Conservation (phyloP, 1,140 invertebrate genomes). For the Ridgeia piscesae region DNA sequence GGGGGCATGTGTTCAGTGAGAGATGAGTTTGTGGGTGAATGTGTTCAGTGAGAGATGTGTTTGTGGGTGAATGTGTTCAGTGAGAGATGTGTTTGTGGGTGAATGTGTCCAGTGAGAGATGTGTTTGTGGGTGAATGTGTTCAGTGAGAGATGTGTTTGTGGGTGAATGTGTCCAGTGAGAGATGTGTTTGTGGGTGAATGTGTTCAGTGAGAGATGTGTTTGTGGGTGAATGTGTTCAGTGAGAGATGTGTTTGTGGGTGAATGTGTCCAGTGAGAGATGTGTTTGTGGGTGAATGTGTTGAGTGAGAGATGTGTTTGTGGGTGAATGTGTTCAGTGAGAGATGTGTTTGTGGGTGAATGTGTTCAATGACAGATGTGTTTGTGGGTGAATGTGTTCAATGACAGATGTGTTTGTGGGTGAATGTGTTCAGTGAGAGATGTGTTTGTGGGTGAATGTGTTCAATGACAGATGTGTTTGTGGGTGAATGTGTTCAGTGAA, state of each 20-base stretch:
- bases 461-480: slow-evolving; percentile 73
- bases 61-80: too few relatives aligned
- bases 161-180: neutral
- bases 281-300: too few relatives aligned
- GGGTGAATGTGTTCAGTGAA: slow-evolving; percentile 91
- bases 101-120: too few relatives aligned
- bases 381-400: slow-evolving; percentile 83
- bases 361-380: slow-evolving; percentile 82
- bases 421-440: slow-evolving; percentile 92
- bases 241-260: too few relatives aligned
- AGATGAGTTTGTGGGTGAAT: neutral
- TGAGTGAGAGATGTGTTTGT: too few relatives aligned
- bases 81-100: too few relatives aligned
- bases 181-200: too few relatives aligned
- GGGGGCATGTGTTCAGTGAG: neutral
- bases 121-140: too few relatives aligned
- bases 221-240: too few relatives aligned
- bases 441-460: slow-evolving; percentile 73
- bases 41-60: too few relatives aligned
- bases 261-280: too few relatives aligned
- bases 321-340: too few relatives aligned
- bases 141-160: neutral
- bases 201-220: neutral
- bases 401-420: slow-evolving; percentile 68
- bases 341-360: slow-evolving; percentile 67